phyloP scores from a whole-genome alignment of 64 coral and sea anemone genomes.

The Dendrophyllia cribrosa region DNA sequence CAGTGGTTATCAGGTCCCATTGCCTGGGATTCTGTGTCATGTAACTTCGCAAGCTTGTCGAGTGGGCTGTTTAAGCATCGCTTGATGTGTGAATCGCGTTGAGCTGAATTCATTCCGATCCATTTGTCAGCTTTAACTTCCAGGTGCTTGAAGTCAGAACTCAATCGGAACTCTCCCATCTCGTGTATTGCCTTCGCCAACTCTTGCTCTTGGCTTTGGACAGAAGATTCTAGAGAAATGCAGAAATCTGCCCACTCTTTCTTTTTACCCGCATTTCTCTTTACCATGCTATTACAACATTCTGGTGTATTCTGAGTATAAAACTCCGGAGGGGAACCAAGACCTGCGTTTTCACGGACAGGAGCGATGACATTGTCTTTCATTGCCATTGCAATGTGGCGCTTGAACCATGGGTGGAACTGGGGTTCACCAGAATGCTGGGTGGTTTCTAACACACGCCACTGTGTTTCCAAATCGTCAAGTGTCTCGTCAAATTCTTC shows the following conservation, averaged over 20 bases:
- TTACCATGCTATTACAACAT: background rate
- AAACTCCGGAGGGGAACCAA: no score
- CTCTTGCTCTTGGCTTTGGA: conserved; percentile 22
- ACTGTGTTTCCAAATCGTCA: background rate
- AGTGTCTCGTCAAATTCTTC: background rate
- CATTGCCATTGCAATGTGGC: conserved; percentile 26
- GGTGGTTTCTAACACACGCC: conserved; percentile 10
- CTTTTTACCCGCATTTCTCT: conserved; percentile 23
- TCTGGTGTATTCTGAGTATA: no score
- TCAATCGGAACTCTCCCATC: conserved; percentile 26
- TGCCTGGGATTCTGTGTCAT: background rate
- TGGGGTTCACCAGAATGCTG: conserved; percentile 23
- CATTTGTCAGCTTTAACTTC: conserved; percentile 6
- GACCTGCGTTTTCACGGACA: background rate
- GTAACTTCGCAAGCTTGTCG: background rate
- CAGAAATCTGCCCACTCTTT: conserved; percentile 51
- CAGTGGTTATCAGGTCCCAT: background rate
- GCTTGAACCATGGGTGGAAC: conserved; percentile 24
- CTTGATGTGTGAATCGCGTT: conserved; percentile 36
- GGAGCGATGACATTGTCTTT: conserved; percentile 44
- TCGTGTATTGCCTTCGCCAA: conserved; percentile 15
- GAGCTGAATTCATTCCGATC: conserved; percentile 2
- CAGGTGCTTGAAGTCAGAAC: conserved; percentile 44
- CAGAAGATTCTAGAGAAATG: conserved; percentile 13
- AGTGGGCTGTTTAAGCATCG: background rate